phyloP scores from a whole-genome alignment of 2,113 vertebrate genomes.

The Tyto alba region DNA sequence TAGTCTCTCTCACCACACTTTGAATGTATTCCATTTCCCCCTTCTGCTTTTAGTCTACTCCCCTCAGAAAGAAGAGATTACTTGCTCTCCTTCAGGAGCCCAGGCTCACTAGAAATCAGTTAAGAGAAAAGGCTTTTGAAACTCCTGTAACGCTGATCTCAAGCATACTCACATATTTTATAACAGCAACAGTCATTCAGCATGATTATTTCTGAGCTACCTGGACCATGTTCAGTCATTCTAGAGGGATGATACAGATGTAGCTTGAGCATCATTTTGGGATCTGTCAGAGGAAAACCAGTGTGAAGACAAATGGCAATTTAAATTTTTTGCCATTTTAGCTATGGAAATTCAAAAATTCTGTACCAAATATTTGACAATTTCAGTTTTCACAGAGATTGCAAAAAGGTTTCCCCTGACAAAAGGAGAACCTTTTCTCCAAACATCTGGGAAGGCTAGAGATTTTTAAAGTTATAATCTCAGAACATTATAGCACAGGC shows the following conservation, averaged over 20 bases:
- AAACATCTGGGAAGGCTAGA: background rate
- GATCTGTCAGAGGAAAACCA: background rate
- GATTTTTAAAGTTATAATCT: background rate
- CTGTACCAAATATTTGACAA: background rate
- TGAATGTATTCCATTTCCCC: background rate
- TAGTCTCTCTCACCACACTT: background rate
- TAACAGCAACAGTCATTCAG: background rate
- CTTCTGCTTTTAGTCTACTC: background rate
- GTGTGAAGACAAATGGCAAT: background rate
- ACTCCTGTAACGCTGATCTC: background rate
- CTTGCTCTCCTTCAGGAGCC: background rate
- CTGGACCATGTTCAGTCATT: background rate
- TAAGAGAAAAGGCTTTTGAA: background rate
- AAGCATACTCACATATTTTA: background rate
- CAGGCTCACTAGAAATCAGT: background rate
- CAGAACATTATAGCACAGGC: background rate
- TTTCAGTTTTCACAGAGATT: background rate
- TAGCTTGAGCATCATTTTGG: background rate
- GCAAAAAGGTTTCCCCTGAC: background rate
- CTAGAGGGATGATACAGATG: background rate
- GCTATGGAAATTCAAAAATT: background rate
- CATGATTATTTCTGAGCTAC: background rate
- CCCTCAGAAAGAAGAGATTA: background rate
- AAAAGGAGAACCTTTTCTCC: background rate
- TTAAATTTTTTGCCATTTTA: background rate